Evolutionary conservation across 2,797 vertebrate species (phyloP).

Genomic region (Chrysocyon brachyurus): DNA sequence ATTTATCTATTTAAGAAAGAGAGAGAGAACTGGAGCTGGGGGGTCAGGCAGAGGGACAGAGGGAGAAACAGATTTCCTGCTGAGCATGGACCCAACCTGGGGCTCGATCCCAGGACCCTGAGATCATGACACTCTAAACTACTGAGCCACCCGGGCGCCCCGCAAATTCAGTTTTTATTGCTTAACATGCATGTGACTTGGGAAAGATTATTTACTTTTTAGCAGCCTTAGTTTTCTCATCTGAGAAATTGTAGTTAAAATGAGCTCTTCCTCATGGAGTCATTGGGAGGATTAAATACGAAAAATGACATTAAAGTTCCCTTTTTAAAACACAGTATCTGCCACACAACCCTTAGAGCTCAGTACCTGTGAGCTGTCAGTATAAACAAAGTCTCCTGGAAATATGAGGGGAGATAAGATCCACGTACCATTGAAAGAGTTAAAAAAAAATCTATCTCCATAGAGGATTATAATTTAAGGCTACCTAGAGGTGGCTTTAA

Average conservation of each 20-base stretch:
- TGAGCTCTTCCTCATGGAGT: background rate
- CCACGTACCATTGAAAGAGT: background rate
- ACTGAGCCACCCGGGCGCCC: background rate
- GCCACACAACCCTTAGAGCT: background rate
- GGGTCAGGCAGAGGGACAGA: background rate
- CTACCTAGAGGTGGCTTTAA: background rate
- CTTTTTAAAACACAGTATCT: background rate
- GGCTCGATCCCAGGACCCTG: background rate
- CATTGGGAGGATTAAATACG: conserved; percentile 14
- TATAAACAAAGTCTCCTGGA: conserved; percentile 14
- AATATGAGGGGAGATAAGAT: background rate
- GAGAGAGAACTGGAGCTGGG: background rate
- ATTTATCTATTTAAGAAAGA: background rate
- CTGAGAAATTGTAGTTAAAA: conserved; percentile 18
- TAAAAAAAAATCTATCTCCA: background rate
- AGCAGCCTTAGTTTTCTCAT: conserved; percentile 25
- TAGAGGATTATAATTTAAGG: background rate
- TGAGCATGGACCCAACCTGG: background rate
- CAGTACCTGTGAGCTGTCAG: conserved; percentile 22
- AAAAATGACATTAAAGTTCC: conserved; percentile 2
- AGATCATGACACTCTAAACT: background rate
- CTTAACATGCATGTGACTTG: background rate
- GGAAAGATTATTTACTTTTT: conserved; percentile 4
- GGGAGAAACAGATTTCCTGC: background rate
- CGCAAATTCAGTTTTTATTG: background rate